Evolutionary conservation across 2,888 invertebrate species (phyloP).

Genomic region (Cheilosia vernalis): DNA sequence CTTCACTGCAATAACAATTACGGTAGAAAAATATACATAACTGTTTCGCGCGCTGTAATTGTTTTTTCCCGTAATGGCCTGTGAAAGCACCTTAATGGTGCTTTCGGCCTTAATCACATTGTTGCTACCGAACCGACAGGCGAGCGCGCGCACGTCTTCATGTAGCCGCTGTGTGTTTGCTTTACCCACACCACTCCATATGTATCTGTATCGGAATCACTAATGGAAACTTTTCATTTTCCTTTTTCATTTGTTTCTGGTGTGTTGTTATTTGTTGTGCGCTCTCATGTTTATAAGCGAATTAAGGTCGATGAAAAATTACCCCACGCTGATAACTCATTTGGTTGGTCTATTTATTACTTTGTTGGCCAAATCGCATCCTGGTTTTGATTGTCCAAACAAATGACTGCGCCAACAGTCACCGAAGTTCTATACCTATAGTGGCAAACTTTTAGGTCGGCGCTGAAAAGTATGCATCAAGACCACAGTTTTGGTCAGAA

Average conservation of each 20-base stretch:
- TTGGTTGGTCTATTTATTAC: slow-evolving; percentile 54
- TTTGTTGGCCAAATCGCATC: background rate
- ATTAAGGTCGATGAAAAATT: slow-evolving; percentile 71
- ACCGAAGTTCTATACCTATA: too few species aligned
- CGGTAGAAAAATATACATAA: slow-evolving; percentile 65
- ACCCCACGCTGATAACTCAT: slow-evolving; percentile 58
- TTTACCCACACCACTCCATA: background rate
- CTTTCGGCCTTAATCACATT: slow-evolving; percentile 72
- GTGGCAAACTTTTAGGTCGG: background rate
- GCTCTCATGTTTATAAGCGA: slow-evolving; percentile 62
- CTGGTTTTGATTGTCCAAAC: background rate
- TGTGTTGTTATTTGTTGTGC: slow-evolving; percentile 34
- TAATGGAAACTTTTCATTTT: slow-evolving; percentile 69
- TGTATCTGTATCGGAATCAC: slow-evolving; percentile 55
- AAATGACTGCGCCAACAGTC: background rate
- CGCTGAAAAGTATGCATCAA: background rate
- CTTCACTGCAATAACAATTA: slow-evolving; percentile 71
- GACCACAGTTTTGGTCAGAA: background rate
- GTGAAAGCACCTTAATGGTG: slow-evolving; percentile 74
- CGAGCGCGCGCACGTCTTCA: background rate
- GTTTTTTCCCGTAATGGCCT: slow-evolving; percentile 72
- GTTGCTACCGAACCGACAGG: slow-evolving; percentile 43
- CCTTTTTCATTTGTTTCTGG: slow-evolving; percentile 32
- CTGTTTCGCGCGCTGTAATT: slow-evolving; percentile 72
- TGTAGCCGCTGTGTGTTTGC: slow-evolving; percentile 2